Evolutionary conservation across 2,888 invertebrate genomes (phyloP), one percentile per base, ranked within the genome.

Genomic region (Xestia ashworthii): DNA sequence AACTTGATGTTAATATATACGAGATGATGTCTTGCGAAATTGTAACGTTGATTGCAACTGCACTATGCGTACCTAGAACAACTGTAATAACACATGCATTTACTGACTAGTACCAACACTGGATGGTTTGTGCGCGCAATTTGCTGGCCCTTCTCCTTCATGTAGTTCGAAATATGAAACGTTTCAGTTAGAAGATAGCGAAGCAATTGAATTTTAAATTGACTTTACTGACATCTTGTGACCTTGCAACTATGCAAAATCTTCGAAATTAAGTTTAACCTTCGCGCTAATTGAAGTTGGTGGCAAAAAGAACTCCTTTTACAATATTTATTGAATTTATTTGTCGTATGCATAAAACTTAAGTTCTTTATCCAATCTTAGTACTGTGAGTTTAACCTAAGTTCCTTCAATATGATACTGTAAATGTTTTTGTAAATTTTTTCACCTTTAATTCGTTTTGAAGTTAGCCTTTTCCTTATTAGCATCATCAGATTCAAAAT

Each of bases 11-110:
- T 86, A 87, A 84, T 88, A 86, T 82, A 89, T 84, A 89, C 79
- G 76, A 90, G 88, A 91, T 89, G 78, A 90, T 88, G 84, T 86
- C 80, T 90, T 90, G 87, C 80, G 85, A 89, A 90, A 91, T 86
- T 84, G 84, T 88, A 87, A 80, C 76, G 81, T 84, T 90, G 85
- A 87, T 89, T 89, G 89, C 87, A 84, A 88, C 80, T 85, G 86
- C 86, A 83, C 83, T 83, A 44, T 75, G 74, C 55, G 53, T 71
- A 83, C 58, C 50, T 83, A 66, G n/a, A 58, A 69, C 55, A 38
- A 32, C 55, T 78, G 50, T 55, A 64, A 70, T 75, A 72, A 72
- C 58, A 81, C 60, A 71, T 81, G 55, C 55, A 76, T 50, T 73
- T 44, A 68, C 69, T 65, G 48, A 73, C 71, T n/a, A 48, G 46